A percentile compares a stretch with the other conserved stretches of the same genome.
phyloP scores from a whole-genome alignment of 1,140 invertebrate species.

The Drosophila auraria region DNA sequence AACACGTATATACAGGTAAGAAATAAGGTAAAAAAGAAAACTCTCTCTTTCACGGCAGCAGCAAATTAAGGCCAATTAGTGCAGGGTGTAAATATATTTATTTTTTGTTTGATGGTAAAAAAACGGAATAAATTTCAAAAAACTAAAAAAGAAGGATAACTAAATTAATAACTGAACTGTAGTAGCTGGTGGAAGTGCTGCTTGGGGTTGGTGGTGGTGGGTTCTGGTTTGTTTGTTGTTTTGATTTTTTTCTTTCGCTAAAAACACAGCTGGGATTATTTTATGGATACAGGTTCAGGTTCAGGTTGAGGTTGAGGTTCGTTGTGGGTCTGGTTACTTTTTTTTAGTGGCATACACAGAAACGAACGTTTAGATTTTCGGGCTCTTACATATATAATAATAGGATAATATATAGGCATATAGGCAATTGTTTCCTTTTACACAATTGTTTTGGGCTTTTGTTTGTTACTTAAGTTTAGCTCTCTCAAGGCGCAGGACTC shows the following conservation, averaged over 20 bases:
- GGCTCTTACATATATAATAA: constrained; percentile 39
- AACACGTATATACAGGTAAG: constrained; percentile 55
- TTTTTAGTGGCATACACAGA: constrained; percentile 59
- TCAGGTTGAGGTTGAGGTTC: constrained; percentile 20
- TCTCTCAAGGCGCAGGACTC: constrained; percentile 18
- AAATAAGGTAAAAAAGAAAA: constrained; percentile 42
- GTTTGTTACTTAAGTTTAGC: constrained; percentile 53
- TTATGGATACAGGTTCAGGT: constrained; percentile 12
- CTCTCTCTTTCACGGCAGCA: constrained; percentile 31
- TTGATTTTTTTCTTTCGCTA: constrained; percentile 14
- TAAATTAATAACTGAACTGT: constrained; percentile 63
- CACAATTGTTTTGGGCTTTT: constrained; percentile 37
- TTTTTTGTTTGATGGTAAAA: constrained; percentile 36
- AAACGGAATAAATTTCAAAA: constrained; percentile 22
- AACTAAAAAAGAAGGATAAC: constrained; percentile 54
- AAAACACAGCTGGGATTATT: constrained; percentile 39
- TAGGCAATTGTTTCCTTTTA: constrained; percentile 42
- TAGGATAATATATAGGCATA: constrained; percentile 37
- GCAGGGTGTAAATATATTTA: constrained; percentile 69
- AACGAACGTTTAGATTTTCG: constrained; percentile 51
- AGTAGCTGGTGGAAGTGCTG: constrained; percentile 47
- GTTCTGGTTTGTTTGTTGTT: constrained; percentile 13
- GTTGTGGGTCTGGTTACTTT: constrained; percentile 43
- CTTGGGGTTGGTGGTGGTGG: constrained; percentile 16
- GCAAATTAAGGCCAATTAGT: constrained; percentile 73